Conservation (phyloP, 1,140 invertebrate species). For the Holcopasites calliopsidis region DNA sequence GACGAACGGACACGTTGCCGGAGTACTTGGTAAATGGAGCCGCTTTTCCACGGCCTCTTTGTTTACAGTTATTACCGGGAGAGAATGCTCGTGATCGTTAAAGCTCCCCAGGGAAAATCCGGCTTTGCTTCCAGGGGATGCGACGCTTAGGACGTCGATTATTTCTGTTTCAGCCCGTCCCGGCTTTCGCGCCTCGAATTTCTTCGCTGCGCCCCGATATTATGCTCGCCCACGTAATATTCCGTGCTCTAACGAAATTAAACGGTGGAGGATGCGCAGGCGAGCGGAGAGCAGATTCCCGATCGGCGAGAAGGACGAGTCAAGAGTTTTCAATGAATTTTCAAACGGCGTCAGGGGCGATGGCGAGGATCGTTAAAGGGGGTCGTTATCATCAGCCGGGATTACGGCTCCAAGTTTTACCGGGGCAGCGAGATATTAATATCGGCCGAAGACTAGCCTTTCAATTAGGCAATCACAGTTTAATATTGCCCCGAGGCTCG, state of each 20-base stretch:
- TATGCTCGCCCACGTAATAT: neutral
- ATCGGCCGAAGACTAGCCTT: constrained; percentile 40
- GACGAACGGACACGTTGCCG: neutral
- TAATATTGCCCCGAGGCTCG: constrained; percentile 51
- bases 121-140: too few species aligned
- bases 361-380: neutral
- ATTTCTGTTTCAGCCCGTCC: too few species aligned
- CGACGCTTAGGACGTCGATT: neutral
- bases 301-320: neutral
- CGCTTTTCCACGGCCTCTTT: constrained; percentile 6
- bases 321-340: neutral
- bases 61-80: constrained; percentile 26
- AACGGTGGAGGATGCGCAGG: neutral
- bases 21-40: neutral
- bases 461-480: constrained; percentile 52
- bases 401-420: constrained; percentile 40
- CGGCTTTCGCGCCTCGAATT: neutral
- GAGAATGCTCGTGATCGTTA: constrained; percentile 15
- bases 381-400: constrained; percentile 19
- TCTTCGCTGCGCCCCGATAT: neutral
- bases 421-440: constrained; percentile 20
- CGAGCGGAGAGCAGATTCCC: too few species aligned
- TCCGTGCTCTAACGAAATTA: neutral
- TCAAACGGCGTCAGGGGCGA: neutral
- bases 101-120: neutral